Base-by-base conservation (phyloP, 2,113 vertebrate species). In the Phyllopteryx taeniolatus region DNA sequence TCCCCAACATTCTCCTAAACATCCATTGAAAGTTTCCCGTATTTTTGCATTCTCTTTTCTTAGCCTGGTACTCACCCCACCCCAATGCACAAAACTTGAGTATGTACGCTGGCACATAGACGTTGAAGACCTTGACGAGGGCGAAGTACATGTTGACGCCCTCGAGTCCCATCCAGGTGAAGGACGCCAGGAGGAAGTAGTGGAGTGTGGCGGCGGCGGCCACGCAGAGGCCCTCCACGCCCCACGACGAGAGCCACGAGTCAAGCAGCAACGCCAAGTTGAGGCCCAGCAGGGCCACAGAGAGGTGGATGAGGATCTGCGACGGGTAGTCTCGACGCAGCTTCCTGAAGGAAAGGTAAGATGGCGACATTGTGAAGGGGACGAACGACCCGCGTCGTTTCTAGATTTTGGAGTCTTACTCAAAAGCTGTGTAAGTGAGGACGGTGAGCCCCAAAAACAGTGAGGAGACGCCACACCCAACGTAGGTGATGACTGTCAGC, bases 101-200 rank as follows among this genome's bases (percentile, higher is more conserved):
- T 66, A 96, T 95, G 65, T 96, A 98, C 20, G 94, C 93, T 4
- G 93, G 92, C 65, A 96, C 79, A 9, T 97, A 98, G 83, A 91
- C 88, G 10, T 96, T 96, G 89, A 98, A 97, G 71, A 98, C 96
- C 91, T 94, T 96, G 75, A 98, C 87, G 2, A 98, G 85, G 20
- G 93, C 92, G 14, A 96, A 92, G 83, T 98, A 98, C 92, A 97
- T 95, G 79, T 96, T 94, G 20, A 96, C 78, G 0, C 95, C 94
- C 69, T 96, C 94, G 70, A 98, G 84, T 15, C 93, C 93, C 96
- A 98, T 97, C 95, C 96, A 97, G 0, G 92, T 94, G 80, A 98
- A 95, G 0, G 97, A 93, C 1, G 92, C 90, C 31, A 98, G 91
- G 62, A 98, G 91, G 85, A 94, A 97, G 78, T 95, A 98, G 76